phyloP scores from a whole-genome alignment of 1,140 invertebrate species.

The Drosophila setifemur region DNA sequence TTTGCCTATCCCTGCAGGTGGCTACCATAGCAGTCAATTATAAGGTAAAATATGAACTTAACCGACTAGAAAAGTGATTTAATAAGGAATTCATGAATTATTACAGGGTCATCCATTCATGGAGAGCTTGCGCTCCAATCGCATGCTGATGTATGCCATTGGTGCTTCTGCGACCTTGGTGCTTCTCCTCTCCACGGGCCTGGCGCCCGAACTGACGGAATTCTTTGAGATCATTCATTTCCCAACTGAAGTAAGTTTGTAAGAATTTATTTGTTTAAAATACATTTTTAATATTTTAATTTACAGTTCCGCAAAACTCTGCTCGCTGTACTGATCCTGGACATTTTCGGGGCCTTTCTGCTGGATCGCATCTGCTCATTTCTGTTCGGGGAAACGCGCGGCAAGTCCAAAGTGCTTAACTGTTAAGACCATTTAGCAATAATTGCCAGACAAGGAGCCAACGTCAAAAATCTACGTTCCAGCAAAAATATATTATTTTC shows the following conservation, averaged over 20 bases:
- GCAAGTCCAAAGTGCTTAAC: constrained; percentile 69
- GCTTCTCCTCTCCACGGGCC: constrained; percentile 89
- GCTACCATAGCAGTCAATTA: constrained; percentile 99
- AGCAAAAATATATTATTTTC: constrained; percentile 3
- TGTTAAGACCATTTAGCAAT: constrained; percentile 45
- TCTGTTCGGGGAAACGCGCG: constrained; percentile 88
- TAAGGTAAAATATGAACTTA: constrained; percentile 88
- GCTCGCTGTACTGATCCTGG: constrained; percentile 89
- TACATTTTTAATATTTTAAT: constrained; percentile 51
- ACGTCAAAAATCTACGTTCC: constrained; percentile 14
- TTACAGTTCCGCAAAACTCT: constrained; percentile 93
- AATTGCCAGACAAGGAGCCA: constrained; percentile 15
- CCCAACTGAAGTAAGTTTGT: constrained; percentile 88
- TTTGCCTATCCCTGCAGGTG: constrained; percentile 98
- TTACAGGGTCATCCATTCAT: constrained; percentile 98
- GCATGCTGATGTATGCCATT: constrained; percentile 95
- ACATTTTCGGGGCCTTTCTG: constrained; percentile 91
- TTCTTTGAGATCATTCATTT: constrained; percentile 96
- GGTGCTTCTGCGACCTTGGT: constrained; percentile 89
- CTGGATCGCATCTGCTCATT: constrained; percentile 93
- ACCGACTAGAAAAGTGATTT: neutral
- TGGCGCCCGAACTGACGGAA: constrained; percentile 89
- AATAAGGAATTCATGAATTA: constrained; percentile 2
- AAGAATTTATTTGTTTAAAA: neutral
- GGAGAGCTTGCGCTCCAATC: constrained; percentile 97